Evolutionary conservation across 2,113 vertebrate genomes (phyloP).

Genomic region (Neoarius graeffei): DNA sequence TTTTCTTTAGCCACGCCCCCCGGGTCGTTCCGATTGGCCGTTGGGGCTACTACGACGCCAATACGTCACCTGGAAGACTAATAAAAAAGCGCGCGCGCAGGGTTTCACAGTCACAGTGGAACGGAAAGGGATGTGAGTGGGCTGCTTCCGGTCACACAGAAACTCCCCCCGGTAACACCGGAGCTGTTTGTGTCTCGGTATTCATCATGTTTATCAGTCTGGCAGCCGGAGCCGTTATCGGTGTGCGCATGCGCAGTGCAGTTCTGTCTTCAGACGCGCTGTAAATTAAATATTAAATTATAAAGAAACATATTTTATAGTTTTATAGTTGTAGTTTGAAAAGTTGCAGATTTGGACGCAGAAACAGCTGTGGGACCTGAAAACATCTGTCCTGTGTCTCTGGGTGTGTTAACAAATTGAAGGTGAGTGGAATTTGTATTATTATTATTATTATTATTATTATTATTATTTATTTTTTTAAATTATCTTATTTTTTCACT

Average conservation of each 20-base stretch:
- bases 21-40: constrained; percentile 60
- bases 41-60: constrained; percentile 15
- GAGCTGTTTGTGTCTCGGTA: background rate
- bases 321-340: background rate
- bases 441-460: constrained; percentile 8
- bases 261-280: background rate
- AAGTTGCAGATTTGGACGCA: background rate
- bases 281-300: background rate
- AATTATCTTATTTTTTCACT: background rate
- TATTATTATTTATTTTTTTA: constrained; percentile 4
- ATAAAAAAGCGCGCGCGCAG: constrained; percentile 57
- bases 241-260: background rate
- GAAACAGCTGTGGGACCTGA: background rate
- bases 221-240: background rate
- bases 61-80: constrained; percentile 52
- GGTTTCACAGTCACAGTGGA: background rate
- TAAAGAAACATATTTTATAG: no score
- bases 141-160: background rate
- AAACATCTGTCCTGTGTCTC: background rate
- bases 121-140: background rate
- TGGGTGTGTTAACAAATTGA: background rate
- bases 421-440: constrained; percentile 19
- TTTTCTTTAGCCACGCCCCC: constrained; percentile 65
- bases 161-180: background rate
- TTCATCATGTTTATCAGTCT: background rate